Evolutionary conservation across 2,888 invertebrate genomes (phyloP), one percentile per base, ranked within the genome.

Genomic region (Ischnus inquisitorius): DNA sequence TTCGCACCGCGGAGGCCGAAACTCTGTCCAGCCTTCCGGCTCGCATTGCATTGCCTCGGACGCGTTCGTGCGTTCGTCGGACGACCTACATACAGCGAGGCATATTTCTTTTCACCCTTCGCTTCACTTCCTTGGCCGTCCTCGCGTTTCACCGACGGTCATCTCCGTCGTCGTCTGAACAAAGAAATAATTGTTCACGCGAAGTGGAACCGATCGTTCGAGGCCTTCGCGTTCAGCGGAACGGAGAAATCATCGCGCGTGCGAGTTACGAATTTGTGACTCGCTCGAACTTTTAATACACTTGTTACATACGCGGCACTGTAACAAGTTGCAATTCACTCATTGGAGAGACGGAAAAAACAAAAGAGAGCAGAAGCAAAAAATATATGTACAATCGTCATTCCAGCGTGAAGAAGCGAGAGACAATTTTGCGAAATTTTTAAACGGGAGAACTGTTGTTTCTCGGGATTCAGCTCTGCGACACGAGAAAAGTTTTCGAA

Each of bases 1-100:
- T 86, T 78, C 71, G 51, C 82, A 72, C 64, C 46, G 34, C 28
- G n/a, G 25, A 39, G 12, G 41, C 34, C 6, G 28, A 6, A 51
- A 62, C 14, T 43, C 39, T 48, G 54, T 69, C n/a, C 54, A 39
- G 39, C 16, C 67, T 34, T 64, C 8, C 22, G 10, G 34, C 5
- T 41, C 43, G 14, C 25, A 25, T 41, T 41, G 22, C 25, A 25
- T 28, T 39, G 41, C 72, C 64, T 16, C 57, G 54, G 69, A 71
- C 71, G 65, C 79, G 79, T 69, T 78, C 74, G 74, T 60, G 78
- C 78, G 68, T 77, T 71, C 39, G 25, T 69, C 77, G 68, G 60
- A 39, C 74, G 84, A 84, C 84, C 84, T 81, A 84, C 80, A 84
- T 84, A 75, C 74, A 64, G 25, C 19, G 19, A 2, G n/a, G 12